Evolutionary conservation across 1,140 invertebrate genomes (phyloP), one percentile per base, ranked within the genome.

Genomic region (Tetramorium alpestre): DNA sequence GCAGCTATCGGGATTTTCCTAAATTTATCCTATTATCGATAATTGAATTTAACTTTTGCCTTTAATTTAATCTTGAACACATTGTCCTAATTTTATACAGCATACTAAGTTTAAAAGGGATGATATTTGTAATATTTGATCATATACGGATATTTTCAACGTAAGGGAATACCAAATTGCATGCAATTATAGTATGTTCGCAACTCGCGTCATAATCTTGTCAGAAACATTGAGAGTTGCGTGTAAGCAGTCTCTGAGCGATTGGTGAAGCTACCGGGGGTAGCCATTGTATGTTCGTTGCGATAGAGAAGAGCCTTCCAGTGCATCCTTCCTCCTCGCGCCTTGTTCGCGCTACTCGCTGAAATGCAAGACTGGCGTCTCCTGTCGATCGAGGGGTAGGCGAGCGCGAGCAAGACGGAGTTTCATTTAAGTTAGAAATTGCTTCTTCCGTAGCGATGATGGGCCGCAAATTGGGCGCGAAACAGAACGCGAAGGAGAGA

Each of bases 341-440:
- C 28, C 1, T 69, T 49, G 69, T 60, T 62, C 28, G 80, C 69
- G 80, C 69, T 82, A 82, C 80, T 41, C 28, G 62, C 54, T 88
- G 88, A 89, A 72, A 67, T 67, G 44, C 77, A 89, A 89, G 89
- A 90, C 85, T 69, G 56, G 76, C 62, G 87, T 91, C 84, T 85
- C 89, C 81, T 86, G 90, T 91, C 91, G 87, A 90, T 91, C 67
- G 89, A 22, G 28, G 76, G 67, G 8, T n/a, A 41, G 11, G 38
- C 87, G 72, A 70, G 10, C 77, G 75, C 82, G 60, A 86, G 91
- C 80, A 89, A 92, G 94, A 90, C 91, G 92, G 93, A 94, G 94
- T 95, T 95, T 95, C 95, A 95, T 95, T 95, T 95, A 95, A 95
- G 94, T 95, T 95, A 94, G 95, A 95, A 95, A 95, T 95, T 95